Base-by-base conservation (phyloP, 35 echinoderm and acorn worm species). In the Apostichopus parvimensis region DNA sequence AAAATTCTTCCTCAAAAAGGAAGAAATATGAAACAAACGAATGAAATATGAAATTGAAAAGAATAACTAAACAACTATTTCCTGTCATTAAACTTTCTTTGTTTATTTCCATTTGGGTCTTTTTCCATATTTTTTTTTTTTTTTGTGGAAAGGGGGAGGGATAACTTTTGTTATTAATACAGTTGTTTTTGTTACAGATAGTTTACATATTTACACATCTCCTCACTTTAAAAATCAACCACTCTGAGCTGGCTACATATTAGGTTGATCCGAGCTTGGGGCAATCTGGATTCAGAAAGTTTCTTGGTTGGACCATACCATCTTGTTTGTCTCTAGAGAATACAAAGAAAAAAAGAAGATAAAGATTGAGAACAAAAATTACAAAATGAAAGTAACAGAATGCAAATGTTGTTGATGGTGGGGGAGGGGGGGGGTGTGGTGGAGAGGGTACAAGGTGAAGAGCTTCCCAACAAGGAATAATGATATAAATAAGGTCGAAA, bases 251-350 rank as follows among this genome's bases (percentile, higher is more conserved):
- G 71, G 11, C 14, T 75, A 18, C 14, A 75, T 13, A 75, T 78
- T 77, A 90, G 21, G 15, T n/a, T 13, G 93, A 93, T 57, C 94
- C 96, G 14, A 98, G 94, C 57, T 95, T 95, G 8, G 96, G 96
- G 68, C 96, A 98, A 79, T 98, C 96, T 11, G 87, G 91, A 88
- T 91, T 94, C 56, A 98, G 92, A 79, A 98, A 98, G 79, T 98
- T 98, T 78, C 96, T 91, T 57, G 96, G 96, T 66, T 95, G 94
- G 11, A 98, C 96, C 80, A 95, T 87, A 1, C 96, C 96, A 18
- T 92, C 83, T 90, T 98, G 96, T 82, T 98, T 98, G 87, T 98
- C 96, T 6, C 96, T 98, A 92, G 57, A 58, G 28, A 64, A 90
- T 76, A 15, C 56, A 68, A 66, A 87, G 56, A 57, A 87, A 9